phyloP scores from a whole-genome alignment of 2,888 invertebrate genomes.

The Drosophila antonietae region DNA sequence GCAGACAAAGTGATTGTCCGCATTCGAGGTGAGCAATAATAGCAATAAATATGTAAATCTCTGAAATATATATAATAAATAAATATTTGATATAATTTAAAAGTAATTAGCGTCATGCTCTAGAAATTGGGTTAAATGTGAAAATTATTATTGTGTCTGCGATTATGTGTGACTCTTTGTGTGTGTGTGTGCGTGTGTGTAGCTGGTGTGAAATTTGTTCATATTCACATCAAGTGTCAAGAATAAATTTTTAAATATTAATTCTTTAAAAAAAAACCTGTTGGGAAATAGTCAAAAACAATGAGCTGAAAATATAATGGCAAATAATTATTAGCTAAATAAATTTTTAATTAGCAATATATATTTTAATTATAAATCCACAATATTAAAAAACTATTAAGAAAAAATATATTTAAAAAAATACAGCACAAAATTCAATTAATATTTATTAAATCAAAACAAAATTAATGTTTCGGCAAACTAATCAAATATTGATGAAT shows the following conservation, averaged over 20 bases:
- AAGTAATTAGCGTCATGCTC: slow-evolving; percentile 76
- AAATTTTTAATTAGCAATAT: not conserved
- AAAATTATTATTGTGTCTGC: slow-evolving; percentile 45
- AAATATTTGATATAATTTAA: slow-evolving; percentile 48
- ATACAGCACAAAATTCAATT: not conserved
- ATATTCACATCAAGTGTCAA: slow-evolving; percentile 15
- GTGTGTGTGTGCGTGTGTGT: slow-evolving; percentile 35
- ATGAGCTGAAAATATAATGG: not conserved
- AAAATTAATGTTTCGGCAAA: not conserved
- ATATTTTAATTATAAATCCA: not conserved
- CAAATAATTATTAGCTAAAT: not conserved
- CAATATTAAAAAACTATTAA: slow-evolving; percentile 4
- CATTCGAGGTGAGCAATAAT: slow-evolving; percentile 52
- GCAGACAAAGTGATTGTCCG: slow-evolving; percentile 43
- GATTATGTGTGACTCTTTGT: slow-evolving; percentile 25
- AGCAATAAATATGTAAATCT: slow-evolving; percentile 42
- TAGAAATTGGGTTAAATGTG: slow-evolving; percentile 73
- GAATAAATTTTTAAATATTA: slow-evolving; percentile 13
- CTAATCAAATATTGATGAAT: not conserved
- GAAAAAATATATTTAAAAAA: not conserved
- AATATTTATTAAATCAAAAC: not conserved
- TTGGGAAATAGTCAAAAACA: not conserved
- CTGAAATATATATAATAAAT: not conserved
- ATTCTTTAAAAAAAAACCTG: not conserved
- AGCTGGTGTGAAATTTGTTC: slow-evolving; percentile 35